phyloP scores from a whole-genome alignment of 2,888 invertebrate species.

The Tyria jacobaeae region DNA sequence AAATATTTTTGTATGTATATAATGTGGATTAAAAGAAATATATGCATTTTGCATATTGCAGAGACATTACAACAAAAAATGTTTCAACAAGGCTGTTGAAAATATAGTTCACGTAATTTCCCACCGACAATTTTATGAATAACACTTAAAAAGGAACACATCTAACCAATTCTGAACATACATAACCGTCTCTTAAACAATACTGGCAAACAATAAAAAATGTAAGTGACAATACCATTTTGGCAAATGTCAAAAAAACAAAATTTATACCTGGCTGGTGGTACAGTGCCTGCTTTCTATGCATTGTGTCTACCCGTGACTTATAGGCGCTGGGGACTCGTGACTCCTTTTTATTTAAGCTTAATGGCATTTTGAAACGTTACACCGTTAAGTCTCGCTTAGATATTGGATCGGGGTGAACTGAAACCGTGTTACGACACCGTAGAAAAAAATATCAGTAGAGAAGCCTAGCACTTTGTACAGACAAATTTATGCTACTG shows the following conservation, averaged over 20 bases:
- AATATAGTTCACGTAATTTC: neutral
- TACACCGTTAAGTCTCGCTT: constrained; percentile 27
- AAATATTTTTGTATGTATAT: neutral
- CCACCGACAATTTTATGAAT: neutral
- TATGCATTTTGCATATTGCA: too few relatives aligned
- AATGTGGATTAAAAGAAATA: neutral
- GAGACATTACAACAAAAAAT: neutral
- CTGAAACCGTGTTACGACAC: constrained; percentile 6
- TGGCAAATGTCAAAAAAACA: constrained; percentile 41
- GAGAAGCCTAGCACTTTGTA: neutral
- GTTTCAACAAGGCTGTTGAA: neutral
- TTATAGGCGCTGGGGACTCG: constrained; percentile 44
- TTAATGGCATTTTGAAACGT: constrained; percentile 43
- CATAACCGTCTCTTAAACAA: constrained; percentile 23
- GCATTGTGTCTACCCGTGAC: constrained; percentile 45
- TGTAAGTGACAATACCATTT: constrained; percentile 42
- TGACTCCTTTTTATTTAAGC: constrained; percentile 44
- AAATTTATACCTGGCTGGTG: constrained; percentile 37
- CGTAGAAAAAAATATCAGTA: constrained; percentile 2
- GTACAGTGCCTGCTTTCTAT: constrained; percentile 39
- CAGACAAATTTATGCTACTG: neutral
- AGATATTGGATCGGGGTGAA: constrained; percentile 36
- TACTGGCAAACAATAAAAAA: constrained; percentile 31
- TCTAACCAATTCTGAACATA: constrained; percentile 9
- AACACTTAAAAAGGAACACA: neutral